Evolutionary conservation across 2,113 vertebrate species (phyloP), one percentile per base, ranked within the genome.

Genomic region (Sceloporus undulatus): DNA sequence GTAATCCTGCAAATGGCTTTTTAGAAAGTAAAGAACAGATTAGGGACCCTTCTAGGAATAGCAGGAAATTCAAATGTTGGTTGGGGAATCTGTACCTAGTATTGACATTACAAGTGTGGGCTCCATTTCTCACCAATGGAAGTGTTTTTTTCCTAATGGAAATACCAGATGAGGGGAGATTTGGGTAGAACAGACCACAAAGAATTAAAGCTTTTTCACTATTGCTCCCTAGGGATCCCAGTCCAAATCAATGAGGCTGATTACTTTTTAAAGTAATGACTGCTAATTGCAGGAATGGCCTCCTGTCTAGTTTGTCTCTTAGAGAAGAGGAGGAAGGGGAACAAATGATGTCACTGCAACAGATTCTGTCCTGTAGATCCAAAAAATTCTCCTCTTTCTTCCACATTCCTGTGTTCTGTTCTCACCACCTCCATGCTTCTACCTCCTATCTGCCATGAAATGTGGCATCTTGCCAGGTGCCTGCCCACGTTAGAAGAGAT

Each of bases 401-500:
- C 59, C 29, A 16, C 40, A 54, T 87, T 74, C 29, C 27, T 62
- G 52, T 59, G 34, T 42, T 74, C 18, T 65, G 25, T 42, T 52
- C 11, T 27, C 86, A 66, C 29, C 62, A 76, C 73, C 42, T 76
- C 74, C 81, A 27, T 48, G n/a, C 29, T 40, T 77, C 82, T 87
- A 27, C 73, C 40, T 48, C 73, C 40, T 48, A 77, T 68, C 59
- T 88, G 87, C 71, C 42, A n/a, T 10, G 81, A 82, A 77, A 88
- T 23, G 66, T 77, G 73, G 71, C 62, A 77, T 27, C 13, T n/a
- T 48, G 59, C 73, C 79, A 29, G 52, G 19, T n/a, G 18, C 40
- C 79, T 87, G 27, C 54, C 86, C 79, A 82, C 40, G n/a, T 65
- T 38, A 82, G n/a, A 77, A 77, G 62, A 66, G 56, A 5, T 16